Percentiles rank a stretch among this genome's conserved stretches.
Evolutionary conservation across 2,888 invertebrate species (phyloP).

Genomic region (Ectropis crepuscularia): DNA sequence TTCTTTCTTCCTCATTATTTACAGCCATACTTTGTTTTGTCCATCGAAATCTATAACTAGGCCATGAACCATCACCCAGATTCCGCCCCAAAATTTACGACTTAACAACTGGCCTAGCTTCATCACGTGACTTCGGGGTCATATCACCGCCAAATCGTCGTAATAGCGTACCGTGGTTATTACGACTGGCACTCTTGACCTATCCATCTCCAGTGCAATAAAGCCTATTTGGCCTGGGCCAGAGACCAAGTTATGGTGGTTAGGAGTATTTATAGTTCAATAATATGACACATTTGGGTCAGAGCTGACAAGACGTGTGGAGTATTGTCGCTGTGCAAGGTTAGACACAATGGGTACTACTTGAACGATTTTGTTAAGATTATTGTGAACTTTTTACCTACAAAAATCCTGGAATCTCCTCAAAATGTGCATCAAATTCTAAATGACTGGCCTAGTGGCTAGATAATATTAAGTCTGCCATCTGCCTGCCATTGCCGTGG

Average conservation of each 20-base stretch:
- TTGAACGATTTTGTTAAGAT: too few relatives aligned
- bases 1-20: not conserved
- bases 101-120: slow-evolving; percentile 30
- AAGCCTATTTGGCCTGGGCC: slow-evolving; percentile 27
- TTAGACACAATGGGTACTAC: too few relatives aligned
- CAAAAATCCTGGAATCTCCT: too few relatives aligned
- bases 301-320: slow-evolving; percentile 53
- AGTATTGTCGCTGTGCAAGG: slow-evolving; percentile 33
- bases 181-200: slow-evolving; percentile 36
- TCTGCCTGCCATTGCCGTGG: too few relatives aligned
- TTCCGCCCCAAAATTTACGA: slow-evolving; percentile 23
- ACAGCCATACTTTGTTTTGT: not conserved
- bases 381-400: too few relatives aligned
- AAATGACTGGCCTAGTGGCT: too few relatives aligned
- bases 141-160: slow-evolving; percentile 62
- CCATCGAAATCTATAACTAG: slow-evolving; percentile 10
- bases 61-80: slow-evolving; percentile 17
- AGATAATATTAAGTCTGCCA: too few relatives aligned
- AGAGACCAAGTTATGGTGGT: slow-evolving; percentile 45
- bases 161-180: slow-evolving; percentile 53
- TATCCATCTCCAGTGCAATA: slow-evolving; percentile 26
- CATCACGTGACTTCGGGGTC: slow-evolving; percentile 54
- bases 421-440: too few relatives aligned
- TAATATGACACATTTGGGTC: slow-evolving; percentile 68
- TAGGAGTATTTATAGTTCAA: slow-evolving; percentile 67